Conservation (phyloP, 2,113 vertebrate genomes). For the Drymodes brunneopygia region DNA sequence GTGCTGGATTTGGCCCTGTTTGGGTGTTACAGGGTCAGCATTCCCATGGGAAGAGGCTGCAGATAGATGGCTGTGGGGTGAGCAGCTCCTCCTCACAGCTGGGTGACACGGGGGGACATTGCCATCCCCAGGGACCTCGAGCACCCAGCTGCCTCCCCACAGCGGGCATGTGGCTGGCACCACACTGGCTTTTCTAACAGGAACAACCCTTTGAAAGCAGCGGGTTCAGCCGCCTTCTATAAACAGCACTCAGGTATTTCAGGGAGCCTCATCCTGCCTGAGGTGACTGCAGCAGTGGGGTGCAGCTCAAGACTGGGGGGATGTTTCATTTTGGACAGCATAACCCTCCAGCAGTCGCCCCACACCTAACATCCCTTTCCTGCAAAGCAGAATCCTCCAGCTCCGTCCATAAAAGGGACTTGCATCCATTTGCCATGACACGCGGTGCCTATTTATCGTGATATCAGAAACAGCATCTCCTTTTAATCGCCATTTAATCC, state of each 20-base stretch:
- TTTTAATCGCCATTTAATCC: not conserved
- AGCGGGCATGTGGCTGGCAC: not conserved
- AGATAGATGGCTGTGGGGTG: not conserved
- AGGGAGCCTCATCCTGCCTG: fast-evolving
- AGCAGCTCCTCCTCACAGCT: not conserved
- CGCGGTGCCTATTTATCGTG: fast-evolving
- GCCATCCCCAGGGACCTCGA: not conserved
- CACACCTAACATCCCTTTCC: not conserved
- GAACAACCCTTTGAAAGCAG: not conserved
- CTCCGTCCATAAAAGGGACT: not conserved
- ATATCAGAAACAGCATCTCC: not conserved
- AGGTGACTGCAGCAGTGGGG: fast-evolving
- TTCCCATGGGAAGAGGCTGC: not conserved
- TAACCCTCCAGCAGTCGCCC: not conserved
- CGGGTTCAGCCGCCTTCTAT: not conserved
- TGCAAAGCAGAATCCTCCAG: not conserved
- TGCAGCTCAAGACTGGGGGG: not conserved
- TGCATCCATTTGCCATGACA: not conserved
- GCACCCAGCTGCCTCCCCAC: not conserved
- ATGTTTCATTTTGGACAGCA: not conserved
- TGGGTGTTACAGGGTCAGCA: not conserved
- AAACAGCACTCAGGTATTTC: not conserved
- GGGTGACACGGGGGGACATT: not conserved
- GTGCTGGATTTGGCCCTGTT: not conserved
- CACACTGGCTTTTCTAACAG: not conserved